These are phyloP conservation scores for Pogonocichla stellata DNA, from an alignment of 2,113 vertebrate genomes.

Conservation along the genomic window DNA sequence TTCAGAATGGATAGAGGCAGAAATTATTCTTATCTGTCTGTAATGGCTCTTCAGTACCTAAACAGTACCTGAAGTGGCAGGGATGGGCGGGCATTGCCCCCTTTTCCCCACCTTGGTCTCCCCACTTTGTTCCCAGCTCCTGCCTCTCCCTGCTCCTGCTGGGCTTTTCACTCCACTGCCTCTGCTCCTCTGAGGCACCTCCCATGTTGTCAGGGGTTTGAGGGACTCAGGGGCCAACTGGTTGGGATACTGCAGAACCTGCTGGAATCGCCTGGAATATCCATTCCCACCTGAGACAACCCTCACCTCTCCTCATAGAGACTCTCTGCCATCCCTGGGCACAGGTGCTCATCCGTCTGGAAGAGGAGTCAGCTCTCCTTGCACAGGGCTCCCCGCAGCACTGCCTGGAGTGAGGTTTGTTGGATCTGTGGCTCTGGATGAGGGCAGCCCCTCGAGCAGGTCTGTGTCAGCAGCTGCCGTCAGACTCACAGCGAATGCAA, in stretches of 20 bases:
- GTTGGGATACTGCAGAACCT: background rate
- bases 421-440: background rate
- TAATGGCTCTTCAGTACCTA: background rate
- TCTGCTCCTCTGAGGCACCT: background rate
- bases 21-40: background rate
- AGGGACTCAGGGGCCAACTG: background rate
- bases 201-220: rapidly evolving
- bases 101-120: background rate
- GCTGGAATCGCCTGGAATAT: rapidly evolving
- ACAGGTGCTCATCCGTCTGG: rapidly evolving
- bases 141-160: background rate
- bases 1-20: background rate
- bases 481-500: rapidly evolving
- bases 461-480: rapidly evolving
- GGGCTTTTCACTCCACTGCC: background rate
- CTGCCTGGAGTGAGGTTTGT: background rate
- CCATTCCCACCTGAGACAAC: background rate
- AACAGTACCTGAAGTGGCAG: background rate
- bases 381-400: rapidly evolving
- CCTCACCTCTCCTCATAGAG: rapidly evolving
- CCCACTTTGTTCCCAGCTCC: background rate
- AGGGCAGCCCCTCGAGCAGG: rapidly evolving
- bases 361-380: background rate
- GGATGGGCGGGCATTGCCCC: background rate
- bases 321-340: rapidly evolving